Base-by-base conservation (phyloP, 2,888 invertebrate species). In the Meloe dianella region DNA sequence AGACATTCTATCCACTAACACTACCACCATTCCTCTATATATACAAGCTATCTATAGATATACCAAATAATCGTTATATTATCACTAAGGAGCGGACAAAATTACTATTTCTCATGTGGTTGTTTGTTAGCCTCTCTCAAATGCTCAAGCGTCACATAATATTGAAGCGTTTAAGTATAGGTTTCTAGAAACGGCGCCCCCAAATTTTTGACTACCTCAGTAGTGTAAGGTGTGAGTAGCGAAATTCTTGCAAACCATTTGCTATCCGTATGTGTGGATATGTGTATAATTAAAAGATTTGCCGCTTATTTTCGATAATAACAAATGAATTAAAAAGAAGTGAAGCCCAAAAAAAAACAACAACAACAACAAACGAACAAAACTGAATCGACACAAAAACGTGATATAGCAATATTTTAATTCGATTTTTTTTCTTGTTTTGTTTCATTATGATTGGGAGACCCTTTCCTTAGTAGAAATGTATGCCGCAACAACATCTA, bases 361-460 rank as follows among this genome's bases (percentile, higher is more conserved):
- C 32, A 32, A 32, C 32, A n/a, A n/a, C n/a, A n/a, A n/a, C n/a
- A n/a, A n/a, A n/a, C n/a, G n/a, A n/a, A n/a, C n/a, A n/a, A n/a
- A n/a, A 32, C 32, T 9, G 17, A 41, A 17, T 41, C 17, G 41
- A 41, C 41, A 71, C 72, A 76, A 73, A 74, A 74, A 76, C 76
- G 78, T 80, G 80, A 80, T 79, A 77, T 75, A 75, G 79, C 78
- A 78, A 76, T 78, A 81, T 81, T 81, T 81, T 81, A 81, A 81
- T 81, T 81, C 78, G 81, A 81, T 79, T 78, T 79, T 81, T 81
- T 81, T 80, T 35, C 35, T 7, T 14, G 6, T 17, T 41, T 12
- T 41, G 7, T 41, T 12, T 74, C 69, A 17, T 60, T 51, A 66
- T 22, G 60, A 24, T 32, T 32, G 32, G 32, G 67, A 68, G 41